Percentiles rank a stretch among this genome's conserved stretches.
Evolutionary conservation across 2,888 invertebrate genomes (phyloP).

Genomic region (Ornithoptera alexandrae): DNA sequence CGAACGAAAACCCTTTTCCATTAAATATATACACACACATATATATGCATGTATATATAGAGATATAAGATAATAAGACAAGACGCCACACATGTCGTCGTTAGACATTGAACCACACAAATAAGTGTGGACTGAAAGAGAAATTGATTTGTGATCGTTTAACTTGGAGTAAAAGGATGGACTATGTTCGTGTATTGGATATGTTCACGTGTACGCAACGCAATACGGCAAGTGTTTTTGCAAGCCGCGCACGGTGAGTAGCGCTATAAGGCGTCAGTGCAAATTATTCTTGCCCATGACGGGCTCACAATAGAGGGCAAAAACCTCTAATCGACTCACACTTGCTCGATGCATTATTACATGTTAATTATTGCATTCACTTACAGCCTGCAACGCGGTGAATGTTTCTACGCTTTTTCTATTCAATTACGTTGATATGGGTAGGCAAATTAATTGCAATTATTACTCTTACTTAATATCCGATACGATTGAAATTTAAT

Average conservation of each 20-base stretch:
- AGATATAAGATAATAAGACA: too few species aligned
- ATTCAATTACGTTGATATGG: too few species aligned
- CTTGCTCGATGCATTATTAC: constrained; percentile 22
- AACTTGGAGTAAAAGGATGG: constrained; percentile 2
- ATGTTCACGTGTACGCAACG: neutral
- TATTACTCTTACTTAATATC: too few species aligned
- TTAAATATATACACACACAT: too few species aligned
- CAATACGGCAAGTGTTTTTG: constrained; percentile 22
- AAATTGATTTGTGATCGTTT: constrained; percentile 10
- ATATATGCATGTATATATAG: too few species aligned
- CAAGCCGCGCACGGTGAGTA: constrained; percentile 14
- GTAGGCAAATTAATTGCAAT: too few species aligned
- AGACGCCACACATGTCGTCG: too few species aligned
- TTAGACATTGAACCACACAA: too few species aligned
- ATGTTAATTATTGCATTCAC: constrained; percentile 28
- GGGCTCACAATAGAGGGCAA: constrained; percentile 30
- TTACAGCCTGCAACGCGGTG: neutral
- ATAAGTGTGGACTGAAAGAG: constrained; percentile 1
- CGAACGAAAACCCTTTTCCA: too few species aligned
- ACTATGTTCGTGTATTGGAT: constrained; percentile 6
- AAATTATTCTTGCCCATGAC: constrained; percentile 30
- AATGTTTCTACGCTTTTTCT: too few species aligned
- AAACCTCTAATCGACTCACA: constrained; percentile 30
- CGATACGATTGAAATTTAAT: too few species aligned
- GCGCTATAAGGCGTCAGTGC: constrained; percentile 27